A percentile compares a stretch with the other conserved stretches of the same genome.
These are phyloP conservation scores for Nyctalus aviator DNA, from an alignment of 2,797 vertebrate species.

Conservation along the genomic window DNA sequence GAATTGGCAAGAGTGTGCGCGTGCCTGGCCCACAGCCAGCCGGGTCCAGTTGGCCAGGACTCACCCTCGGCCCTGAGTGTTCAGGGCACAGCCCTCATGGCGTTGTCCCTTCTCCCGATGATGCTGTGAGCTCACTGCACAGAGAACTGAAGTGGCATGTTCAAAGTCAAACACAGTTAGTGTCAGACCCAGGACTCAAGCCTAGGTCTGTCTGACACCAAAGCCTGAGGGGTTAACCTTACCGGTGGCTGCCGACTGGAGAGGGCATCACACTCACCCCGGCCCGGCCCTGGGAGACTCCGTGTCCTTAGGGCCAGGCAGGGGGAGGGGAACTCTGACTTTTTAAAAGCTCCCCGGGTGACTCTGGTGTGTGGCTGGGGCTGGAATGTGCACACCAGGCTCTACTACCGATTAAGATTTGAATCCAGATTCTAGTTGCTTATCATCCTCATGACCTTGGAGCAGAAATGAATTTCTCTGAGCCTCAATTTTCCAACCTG, in stretches of 20 bases:
- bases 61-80: background rate
- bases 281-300: background rate
- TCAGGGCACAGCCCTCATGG: accelerated
- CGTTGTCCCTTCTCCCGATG: accelerated
- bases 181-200: background rate
- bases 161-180: background rate
- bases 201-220: background rate
- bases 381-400: background rate
- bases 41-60: background rate
- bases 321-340: background rate
- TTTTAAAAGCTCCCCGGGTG: background rate
- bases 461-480: background rate
- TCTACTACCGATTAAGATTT: background rate
- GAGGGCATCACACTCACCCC: background rate
- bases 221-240: background rate
- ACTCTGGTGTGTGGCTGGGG: background rate
- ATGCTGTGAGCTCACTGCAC: background rate
- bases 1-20: background rate
- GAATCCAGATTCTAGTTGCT: background rate
- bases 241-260: background rate
- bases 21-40: accelerated
- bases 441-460: background rate
- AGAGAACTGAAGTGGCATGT: background rate
- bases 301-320: background rate
- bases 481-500: background rate